Evolutionary conservation across 2,797 vertebrate genomes (phyloP).

Genomic region (Siniperca obscura): DNA sequence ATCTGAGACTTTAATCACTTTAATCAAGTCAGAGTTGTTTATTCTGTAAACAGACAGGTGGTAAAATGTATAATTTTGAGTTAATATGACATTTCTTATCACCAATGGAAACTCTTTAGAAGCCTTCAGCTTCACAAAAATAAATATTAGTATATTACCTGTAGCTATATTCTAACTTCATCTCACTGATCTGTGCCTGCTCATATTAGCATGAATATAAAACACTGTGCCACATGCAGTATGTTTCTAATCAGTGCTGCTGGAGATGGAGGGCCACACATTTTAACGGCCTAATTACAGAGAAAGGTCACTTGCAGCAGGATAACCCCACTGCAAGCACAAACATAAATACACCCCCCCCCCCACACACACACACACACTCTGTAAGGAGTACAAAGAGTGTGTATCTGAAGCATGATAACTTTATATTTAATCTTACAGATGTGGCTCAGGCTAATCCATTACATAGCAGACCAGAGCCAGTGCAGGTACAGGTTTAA

Average conservation of each 20-base stretch:
- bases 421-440: slow-evolving; percentile 1
- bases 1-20: no score
- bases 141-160: background rate
- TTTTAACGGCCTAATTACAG: slow-evolving; percentile 64
- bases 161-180: background rate
- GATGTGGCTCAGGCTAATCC: slow-evolving; percentile 6
- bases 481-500: background rate
- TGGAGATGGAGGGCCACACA: slow-evolving; percentile 31
- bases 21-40: background rate
- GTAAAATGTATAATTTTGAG: no score
- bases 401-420: background rate
- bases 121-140: background rate
- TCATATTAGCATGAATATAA: background rate
- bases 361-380: slow-evolving; percentile 10
- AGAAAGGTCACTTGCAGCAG: slow-evolving; percentile 70
- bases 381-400: background rate
- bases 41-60: background rate
- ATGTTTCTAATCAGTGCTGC: slow-evolving; percentile 21
- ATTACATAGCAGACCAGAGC: slow-evolving; percentile 6
- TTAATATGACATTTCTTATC: background rate
- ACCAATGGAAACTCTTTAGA: background rate
- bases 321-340: background rate
- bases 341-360: background rate
- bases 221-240: background rate
- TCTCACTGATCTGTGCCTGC: background rate